A percentile compares a stretch with the other conserved stretches of the same genome.
Evolutionary conservation across 2,797 vertebrate genomes (phyloP).

Genomic region (Microcaecilia unicolor): DNA sequence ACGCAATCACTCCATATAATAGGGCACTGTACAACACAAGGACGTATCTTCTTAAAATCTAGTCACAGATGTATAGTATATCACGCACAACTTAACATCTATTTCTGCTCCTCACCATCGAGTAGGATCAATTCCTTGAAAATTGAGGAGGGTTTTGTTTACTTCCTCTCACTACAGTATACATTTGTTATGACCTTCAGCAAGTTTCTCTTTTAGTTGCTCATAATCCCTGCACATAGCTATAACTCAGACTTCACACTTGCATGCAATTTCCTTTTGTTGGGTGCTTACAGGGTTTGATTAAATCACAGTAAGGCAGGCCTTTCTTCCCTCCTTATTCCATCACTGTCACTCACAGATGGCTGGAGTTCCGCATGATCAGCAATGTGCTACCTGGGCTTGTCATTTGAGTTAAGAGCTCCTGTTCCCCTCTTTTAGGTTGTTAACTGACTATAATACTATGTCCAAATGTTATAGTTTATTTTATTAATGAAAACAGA

Average conservation of each 20-base stretch:
- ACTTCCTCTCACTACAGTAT: too few species aligned
- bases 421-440: neutral
- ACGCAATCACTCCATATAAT: too few species aligned
- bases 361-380: conserved; percentile 54
- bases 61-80: too few species aligned
- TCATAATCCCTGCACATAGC: neutral
- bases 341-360: conserved; percentile 50
- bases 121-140: too few species aligned
- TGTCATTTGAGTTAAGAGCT: conserved; percentile 30
- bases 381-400: conserved; percentile 20
- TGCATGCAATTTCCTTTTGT: neutral
- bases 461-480: neutral
- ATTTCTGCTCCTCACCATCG: too few species aligned
- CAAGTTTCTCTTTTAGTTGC: neutral
- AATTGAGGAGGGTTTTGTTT: too few species aligned
- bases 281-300: neutral
- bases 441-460: conserved; percentile 1
- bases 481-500: too few species aligned
- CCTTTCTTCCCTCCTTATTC: conserved; percentile 6
- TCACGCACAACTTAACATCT: too few species aligned
- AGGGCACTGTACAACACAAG: too few species aligned
- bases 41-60: too few species aligned
- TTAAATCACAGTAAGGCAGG: neutral
- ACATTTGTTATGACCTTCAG: rapidly evolving
- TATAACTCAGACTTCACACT: neutral